phyloP scores from a whole-genome alignment of 2,888 invertebrate genomes.

The Linnaemya vulpina region DNA sequence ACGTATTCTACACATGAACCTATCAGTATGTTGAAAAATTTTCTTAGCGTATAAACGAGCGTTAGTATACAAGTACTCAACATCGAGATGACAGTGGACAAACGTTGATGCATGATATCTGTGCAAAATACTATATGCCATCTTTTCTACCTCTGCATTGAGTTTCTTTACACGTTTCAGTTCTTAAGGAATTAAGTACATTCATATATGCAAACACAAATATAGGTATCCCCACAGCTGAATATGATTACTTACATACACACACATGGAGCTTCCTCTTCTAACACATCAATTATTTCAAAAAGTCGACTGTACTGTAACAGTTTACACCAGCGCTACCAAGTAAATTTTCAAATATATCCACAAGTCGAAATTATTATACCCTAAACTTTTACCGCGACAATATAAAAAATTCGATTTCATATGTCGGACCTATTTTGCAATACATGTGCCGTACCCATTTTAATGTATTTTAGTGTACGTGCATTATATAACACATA shows the following conservation, averaged over 20 bases:
- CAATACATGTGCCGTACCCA: too few relatives aligned
- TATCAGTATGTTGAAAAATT: conserved; percentile 40
- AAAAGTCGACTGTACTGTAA: conserved; percentile 53
- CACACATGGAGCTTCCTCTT: conserved; percentile 31
- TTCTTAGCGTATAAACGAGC: conserved; percentile 19
- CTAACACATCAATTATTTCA: conserved; percentile 41
- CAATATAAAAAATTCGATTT: too few relatives aligned
- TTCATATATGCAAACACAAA: conserved; percentile 5
- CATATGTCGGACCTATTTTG: too few relatives aligned
- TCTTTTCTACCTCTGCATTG: conserved; percentile 19
- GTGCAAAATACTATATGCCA: conserved; percentile 51
- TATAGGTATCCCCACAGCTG: background rate
- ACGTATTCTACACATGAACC: background rate
- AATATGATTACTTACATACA: background rate
- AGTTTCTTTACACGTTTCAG: background rate
- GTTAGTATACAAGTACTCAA: conserved; percentile 18
- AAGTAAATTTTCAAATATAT: too few relatives aligned
- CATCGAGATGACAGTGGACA: conserved; percentile 67
- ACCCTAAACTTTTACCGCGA: too few relatives aligned
- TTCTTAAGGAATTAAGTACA: conserved; percentile 51
- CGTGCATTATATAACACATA: too few relatives aligned
- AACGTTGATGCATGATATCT: conserved; percentile 55
- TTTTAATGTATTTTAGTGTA: too few relatives aligned
- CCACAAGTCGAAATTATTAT: too few relatives aligned
- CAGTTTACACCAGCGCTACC: too few relatives aligned